Percentiles rank a stretch among this genome's conserved stretches.
Conservation (phyloP, 2,113 vertebrate species). For the Suncus etruscus region DNA sequence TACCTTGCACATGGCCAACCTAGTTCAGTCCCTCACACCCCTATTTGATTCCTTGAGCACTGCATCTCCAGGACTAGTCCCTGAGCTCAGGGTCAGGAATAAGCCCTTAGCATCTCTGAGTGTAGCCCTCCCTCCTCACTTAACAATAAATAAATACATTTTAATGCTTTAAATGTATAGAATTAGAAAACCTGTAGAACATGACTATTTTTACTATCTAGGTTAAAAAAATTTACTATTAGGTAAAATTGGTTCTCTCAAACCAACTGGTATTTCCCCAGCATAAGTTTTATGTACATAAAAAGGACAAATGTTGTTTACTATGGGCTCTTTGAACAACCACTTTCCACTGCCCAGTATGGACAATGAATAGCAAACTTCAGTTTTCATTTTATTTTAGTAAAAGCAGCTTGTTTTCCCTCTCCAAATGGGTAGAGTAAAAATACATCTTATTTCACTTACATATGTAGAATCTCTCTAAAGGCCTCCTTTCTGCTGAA, state of each 20-base stretch:
- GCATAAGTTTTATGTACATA: background rate
- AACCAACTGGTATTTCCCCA: background rate
- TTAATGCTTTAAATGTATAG: slow-evolving; percentile 41
- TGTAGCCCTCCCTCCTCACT: too few species aligned
- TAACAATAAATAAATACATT: background rate
- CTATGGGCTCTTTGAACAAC: background rate
- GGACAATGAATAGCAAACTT: slow-evolving; percentile 8
- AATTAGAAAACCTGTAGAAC: slow-evolving; percentile 45
- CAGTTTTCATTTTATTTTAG: slow-evolving; percentile 2
- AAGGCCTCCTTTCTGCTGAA: background rate
- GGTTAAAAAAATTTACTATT: background rate
- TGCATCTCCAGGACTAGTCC: too few species aligned
- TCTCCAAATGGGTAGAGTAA: background rate
- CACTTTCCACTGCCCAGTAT: background rate
- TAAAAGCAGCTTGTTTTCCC: background rate
- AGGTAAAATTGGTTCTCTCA: slow-evolving; percentile 4
- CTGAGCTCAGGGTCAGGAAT: too few species aligned
- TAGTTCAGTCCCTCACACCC: too few species aligned
- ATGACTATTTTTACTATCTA: slow-evolving; percentile 19
- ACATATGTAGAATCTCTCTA: slow-evolving; percentile 37
- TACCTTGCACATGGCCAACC: too few species aligned
- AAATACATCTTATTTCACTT: slow-evolving; percentile 47
- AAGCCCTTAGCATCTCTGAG: too few species aligned
- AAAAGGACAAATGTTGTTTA: background rate
- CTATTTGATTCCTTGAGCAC: too few species aligned